Conservation (phyloP, 2,888 invertebrate genomes). For the Tiliacea citrago region DNA sequence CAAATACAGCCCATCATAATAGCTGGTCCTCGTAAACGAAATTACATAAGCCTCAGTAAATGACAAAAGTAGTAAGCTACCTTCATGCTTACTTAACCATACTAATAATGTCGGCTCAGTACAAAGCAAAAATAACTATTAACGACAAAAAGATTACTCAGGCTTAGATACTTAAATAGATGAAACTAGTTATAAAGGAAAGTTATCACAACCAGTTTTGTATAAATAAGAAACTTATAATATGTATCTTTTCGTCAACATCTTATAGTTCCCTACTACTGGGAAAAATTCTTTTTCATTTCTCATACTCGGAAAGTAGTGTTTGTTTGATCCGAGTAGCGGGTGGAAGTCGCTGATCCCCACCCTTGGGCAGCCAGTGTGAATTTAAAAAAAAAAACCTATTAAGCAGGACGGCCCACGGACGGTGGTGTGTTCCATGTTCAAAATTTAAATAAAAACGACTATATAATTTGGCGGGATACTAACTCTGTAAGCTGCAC, state of each 20-base stretch:
- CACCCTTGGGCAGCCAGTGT: no score
- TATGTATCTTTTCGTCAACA: neutral
- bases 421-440: no score
- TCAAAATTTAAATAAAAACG: no score
- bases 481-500: no score
- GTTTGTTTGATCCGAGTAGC: no score
- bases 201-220: neutral
- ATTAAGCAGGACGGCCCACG: no score
- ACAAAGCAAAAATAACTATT: conserved; percentile 5
- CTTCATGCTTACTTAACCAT: conserved; percentile 24
- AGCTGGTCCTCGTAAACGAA: neutral
- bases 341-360: no score
- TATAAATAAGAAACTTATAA: neutral
- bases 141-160: conserved; percentile 16
- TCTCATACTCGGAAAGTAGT: no score
- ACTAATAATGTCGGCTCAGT: conserved; percentile 23
- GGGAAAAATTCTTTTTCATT: neutral
- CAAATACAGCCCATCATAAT: neutral
- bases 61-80: neutral
- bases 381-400: no score
- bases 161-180: conserved; percentile 5
- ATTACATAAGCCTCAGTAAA: conserved; percentile 3
- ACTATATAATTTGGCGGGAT: no score
- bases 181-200: neutral
- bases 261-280: neutral